phyloP scores from a whole-genome alignment of 1,140 invertebrate genomes.

The Periplaneta americana region DNA sequence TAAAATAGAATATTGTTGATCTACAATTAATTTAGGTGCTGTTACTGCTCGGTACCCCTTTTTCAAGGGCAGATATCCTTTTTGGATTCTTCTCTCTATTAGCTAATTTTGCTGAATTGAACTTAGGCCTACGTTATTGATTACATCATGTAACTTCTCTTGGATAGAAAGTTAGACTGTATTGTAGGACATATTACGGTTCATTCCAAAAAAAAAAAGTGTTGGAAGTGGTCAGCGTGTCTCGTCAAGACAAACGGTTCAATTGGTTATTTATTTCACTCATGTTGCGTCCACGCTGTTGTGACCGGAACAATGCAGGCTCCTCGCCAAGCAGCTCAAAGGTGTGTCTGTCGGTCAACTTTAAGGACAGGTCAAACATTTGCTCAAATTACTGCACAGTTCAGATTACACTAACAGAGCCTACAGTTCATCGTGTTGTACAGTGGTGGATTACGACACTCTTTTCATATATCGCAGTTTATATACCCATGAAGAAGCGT shows the following conservation, averaged over 20 bases:
- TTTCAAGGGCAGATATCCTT: too few species aligned
- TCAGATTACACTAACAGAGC: not conserved
- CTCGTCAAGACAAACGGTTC: not conserved
- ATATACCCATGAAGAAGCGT: not conserved
- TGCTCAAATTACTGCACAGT: not conserved
- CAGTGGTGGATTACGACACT: not conserved
- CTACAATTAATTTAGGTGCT: too few species aligned
- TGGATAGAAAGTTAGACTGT: too few species aligned
- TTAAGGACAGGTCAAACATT: not conserved
- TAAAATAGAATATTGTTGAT: too few species aligned
- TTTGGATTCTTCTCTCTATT: too few species aligned
- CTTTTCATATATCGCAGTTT: not conserved
- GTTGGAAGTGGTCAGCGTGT: not conserved
- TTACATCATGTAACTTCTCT: too few species aligned
- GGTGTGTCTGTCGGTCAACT: not conserved
- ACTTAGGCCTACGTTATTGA: too few species aligned
- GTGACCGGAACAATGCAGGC: not conserved
- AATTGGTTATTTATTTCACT: not conserved
- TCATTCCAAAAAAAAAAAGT: too few species aligned
- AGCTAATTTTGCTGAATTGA: too few species aligned
- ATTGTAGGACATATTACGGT: too few species aligned
- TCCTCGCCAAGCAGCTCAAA: not conserved
- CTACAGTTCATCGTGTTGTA: not conserved
- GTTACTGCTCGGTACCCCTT: too few species aligned
- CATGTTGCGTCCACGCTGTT: not conserved